Conservation (phyloP, 2,113 vertebrate species). For the Opisthocomus hoazin region DNA sequence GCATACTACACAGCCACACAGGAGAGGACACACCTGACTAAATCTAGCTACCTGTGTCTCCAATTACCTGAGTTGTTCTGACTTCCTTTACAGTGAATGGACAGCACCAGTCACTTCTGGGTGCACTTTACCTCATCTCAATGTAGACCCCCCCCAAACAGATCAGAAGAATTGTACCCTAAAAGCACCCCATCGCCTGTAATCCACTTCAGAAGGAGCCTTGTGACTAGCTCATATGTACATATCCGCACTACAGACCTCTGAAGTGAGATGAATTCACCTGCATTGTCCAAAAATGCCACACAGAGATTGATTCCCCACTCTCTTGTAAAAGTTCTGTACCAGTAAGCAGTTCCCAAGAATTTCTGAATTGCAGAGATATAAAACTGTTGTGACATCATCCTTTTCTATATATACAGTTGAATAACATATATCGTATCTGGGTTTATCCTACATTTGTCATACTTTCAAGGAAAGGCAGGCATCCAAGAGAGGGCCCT, state of each 20-base stretch:
- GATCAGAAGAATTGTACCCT: fast-evolving
- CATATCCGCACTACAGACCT: neutral
- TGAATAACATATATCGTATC: neutral
- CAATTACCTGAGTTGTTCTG: neutral
- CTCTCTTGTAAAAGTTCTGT: neutral
- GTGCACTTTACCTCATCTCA: neutral
- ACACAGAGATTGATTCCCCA: neutral
- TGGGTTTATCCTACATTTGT: neutral
- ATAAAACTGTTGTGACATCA: neutral
- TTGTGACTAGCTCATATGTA: neutral
- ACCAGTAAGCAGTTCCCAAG: neutral
- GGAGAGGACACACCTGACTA: neutral
- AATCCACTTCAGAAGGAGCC: neutral
- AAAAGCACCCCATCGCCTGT: neutral
- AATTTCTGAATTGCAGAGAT: neutral
- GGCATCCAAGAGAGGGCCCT: neutral
- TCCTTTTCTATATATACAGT: neutral
- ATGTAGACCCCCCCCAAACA: neutral
- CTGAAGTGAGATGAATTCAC: neutral
- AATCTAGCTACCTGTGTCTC: neutral
- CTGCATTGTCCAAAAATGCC: neutral
- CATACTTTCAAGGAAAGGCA: neutral
- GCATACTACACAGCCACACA: neutral
- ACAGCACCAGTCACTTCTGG: neutral
- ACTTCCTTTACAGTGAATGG: neutral